Conservation (phyloP, 2,888 invertebrate species). For the Metopia argyrocephala region DNA sequence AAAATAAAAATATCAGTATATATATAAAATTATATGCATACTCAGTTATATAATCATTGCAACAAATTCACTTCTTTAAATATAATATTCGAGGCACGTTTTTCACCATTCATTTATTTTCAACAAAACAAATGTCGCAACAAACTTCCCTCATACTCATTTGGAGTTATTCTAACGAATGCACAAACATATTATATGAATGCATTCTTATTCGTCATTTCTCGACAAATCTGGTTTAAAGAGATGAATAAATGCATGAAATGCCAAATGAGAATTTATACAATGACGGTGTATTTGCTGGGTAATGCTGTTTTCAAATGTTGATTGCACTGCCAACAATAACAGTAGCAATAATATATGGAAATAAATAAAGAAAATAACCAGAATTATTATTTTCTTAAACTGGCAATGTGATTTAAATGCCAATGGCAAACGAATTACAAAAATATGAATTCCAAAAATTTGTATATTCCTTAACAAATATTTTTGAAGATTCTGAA, state of each 20-base stretch:
- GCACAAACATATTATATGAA: constrained; percentile 18
- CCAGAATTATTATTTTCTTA: not conserved
- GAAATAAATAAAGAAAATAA: not conserved
- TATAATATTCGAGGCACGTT: constrained; percentile 54
- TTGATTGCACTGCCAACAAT: constrained; percentile 43
- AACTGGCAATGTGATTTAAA: not conserved
- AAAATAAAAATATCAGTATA: no score
- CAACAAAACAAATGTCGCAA: constrained; percentile 26
- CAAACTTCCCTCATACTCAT: constrained; percentile 16
- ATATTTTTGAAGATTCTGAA: no score
- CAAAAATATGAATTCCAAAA: no score
- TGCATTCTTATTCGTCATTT: no score
- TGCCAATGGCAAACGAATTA: not conserved
- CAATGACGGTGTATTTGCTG: constrained; percentile 41
- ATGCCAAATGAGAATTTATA: constrained; percentile 39
- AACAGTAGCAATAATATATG: not conserved
- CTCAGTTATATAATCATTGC: not conserved
- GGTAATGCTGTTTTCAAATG: constrained; percentile 47
- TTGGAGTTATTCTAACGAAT: constrained; percentile 10
- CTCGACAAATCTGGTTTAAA: not conserved
- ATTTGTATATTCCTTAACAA: no score
- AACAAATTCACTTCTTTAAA: no score
- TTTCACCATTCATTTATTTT: constrained; percentile 40
- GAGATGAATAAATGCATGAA: constrained; percentile 5
- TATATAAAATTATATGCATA: no score